phyloP scores from a whole-genome alignment of 2,888 invertebrate species.

The Athripsodes cinereus region DNA sequence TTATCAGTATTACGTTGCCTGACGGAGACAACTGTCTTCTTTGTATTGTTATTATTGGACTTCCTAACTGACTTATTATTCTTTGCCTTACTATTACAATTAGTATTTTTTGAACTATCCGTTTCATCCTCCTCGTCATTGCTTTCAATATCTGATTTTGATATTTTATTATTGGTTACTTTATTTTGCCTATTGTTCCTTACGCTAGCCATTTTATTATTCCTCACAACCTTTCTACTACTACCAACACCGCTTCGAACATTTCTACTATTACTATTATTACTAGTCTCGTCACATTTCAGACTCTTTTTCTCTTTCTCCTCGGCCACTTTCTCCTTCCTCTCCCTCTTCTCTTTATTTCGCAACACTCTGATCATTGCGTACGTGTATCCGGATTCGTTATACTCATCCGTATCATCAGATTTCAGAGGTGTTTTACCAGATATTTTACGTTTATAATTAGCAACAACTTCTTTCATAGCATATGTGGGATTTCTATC shows the following conservation, averaged over 20 bases:
- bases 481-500: constrained; percentile 62
- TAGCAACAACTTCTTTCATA: constrained; percentile 62
- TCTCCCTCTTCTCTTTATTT: constrained; percentile 45
- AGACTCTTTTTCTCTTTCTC: constrained; percentile 30
- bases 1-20: too few species aligned
- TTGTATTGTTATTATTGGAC: too few species aligned
- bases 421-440: constrained; percentile 31
- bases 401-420: constrained; percentile 26
- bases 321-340: constrained; percentile 38
- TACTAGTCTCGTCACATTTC: neutral
- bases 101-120: too few species aligned
- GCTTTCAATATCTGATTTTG: too few species aligned
- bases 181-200: neutral
- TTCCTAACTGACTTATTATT: too few species aligned
- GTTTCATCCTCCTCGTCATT: too few species aligned
- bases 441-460: constrained; percentile 50
- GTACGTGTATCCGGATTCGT: constrained; percentile 40
- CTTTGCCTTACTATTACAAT: too few species aligned
- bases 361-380: constrained; percentile 51
- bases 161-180: too few species aligned
- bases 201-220: neutral
- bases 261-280: too few species aligned
- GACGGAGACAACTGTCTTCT: too few species aligned
- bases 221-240: neutral
- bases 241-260: too few species aligned